Evolutionary conservation across 2,113 vertebrate genomes (phyloP), one percentile per base, ranked within the genome.

Genomic region (Pseudopipra pipra): DNA sequence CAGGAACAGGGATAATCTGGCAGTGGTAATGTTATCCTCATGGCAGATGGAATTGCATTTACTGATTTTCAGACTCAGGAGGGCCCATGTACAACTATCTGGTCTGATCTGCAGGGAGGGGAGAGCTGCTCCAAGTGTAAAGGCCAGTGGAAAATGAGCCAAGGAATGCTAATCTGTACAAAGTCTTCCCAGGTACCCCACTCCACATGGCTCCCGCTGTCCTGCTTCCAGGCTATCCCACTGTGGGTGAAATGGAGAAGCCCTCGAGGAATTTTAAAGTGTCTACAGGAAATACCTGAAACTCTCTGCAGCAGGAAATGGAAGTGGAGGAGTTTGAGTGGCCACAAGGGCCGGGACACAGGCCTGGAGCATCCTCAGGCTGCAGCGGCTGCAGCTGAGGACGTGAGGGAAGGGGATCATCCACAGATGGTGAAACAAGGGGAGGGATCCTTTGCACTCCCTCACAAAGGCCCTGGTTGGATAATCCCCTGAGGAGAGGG

Each of bases 221-320:
- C 87, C 74, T 63, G 65, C 66, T 75, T 65, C 61, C 84, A 35
- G 84, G 21, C 59, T 49, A 16, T 79, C 92, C 92, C 76, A 5
- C 5, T 14, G 80, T 4, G 76, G 56, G 7, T 71, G 96, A 91
- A 94, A 95, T 2, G 6, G 85, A 95, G 95, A 91, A 94, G 43
- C 51, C 74, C 85, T 72, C 16, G 11, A 66, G 89, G 87, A 85
- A 76, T 83, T 80, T 23, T 74, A 16, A 93, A 83, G 87, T 54
- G 72, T 87, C 88, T 95, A 1, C 89, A 95, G 94, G 95, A 96
- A 96, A 96, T 93, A 77, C 39, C 93, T 94, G 87, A 52, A 73
- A 12, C 23, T 58, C 79, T 66, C 59, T 65, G 75, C 68, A 71
- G 56, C 85, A 89, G 95, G 95, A 96, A 93, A 90, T 81, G 72